Base-by-base conservation (phyloP, 2,888 invertebrate genomes). In the Ecdyonurus torrentis region DNA sequence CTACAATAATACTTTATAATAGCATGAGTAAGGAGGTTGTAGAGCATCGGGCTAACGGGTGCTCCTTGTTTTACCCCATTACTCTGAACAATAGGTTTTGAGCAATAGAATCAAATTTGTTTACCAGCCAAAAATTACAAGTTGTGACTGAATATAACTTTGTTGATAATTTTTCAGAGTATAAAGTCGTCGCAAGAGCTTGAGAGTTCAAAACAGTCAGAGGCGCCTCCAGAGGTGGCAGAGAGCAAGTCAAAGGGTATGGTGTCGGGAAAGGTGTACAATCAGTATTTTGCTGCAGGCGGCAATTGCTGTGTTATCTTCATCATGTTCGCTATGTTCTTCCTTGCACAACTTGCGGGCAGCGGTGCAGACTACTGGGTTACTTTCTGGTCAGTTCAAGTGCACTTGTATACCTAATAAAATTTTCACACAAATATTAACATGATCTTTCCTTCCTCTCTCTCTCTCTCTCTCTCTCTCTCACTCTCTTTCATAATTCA, bases 351-450 rank as follows among this genome's bases (percentile, higher is more conserved):
- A 67, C 70, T 74, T 0, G 71, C 79, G n/a, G 84, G 81, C 1
- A 86, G 83, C 64, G 74, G 78, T 1, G 81, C 81, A 0, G 89
- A 89, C 71, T 86, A 80, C 69, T 89, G 83, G 79, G 78, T 88
- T 5, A 82, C 86, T 3, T 83, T 81, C 70, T 91, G 89, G 90
- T 84, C 71, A 76, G 76, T 70, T 23, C 50, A 23, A n/a, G n/a
- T n/a, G n/a, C n/a, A n/a, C n/a, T n/a, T n/a, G n/a, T n/a, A n/a
- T n/a, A n/a, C n/a, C 50, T 59, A 23, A 52, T 64, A 60, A 65
- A 65, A n/a, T 58, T 61, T 72, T 72, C 23, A 64, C 23, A 15
- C 18, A 62, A 58, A 58, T 24, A 50, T 19, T 20, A 50, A 22
- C 3, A 23, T 19, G n/a, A n/a, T n/a, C n/a, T n/a, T n/a, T n/a